These are phyloP conservation scores for Corythornis cristatus DNA, from an alignment of 2,113 vertebrate genomes.

Conservation along the genomic window DNA sequence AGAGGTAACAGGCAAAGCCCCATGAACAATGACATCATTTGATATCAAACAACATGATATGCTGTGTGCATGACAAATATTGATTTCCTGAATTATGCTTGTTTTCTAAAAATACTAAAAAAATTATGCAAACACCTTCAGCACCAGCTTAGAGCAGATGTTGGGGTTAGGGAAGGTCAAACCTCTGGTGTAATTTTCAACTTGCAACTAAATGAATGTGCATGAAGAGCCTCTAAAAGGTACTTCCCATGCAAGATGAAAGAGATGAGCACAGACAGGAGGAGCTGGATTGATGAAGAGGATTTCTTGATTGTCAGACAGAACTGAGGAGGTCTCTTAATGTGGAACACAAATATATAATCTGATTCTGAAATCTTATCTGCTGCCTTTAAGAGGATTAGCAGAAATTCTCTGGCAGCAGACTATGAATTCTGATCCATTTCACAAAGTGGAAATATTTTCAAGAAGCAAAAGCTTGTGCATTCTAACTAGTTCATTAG, in stretches of 20 bases:
- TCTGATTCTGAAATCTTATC: slow-evolving; percentile 63
- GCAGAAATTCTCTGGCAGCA: slow-evolving; percentile 13
- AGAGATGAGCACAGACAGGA: not conserved
- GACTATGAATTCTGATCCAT: slow-evolving; percentile 34
- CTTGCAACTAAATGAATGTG: not conserved
- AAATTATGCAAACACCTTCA: not conserved
- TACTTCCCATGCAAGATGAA: not conserved
- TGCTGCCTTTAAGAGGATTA: slow-evolving; percentile 50
- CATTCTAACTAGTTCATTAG: slow-evolving; percentile 20
- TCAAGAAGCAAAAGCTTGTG: not conserved
- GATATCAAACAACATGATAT: not conserved
- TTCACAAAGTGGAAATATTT: slow-evolving; percentile 1
- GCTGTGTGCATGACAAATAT: not conserved
- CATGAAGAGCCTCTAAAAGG: not conserved
- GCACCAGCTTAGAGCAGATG: not conserved
- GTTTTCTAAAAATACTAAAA: slow-evolving; percentile 14
- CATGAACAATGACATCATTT: not conserved
- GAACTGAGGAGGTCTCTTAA: not conserved
- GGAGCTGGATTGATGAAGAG: not conserved
- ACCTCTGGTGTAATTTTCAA: not conserved
- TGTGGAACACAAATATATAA: slow-evolving; percentile 51
- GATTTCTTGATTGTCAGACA: slow-evolving; percentile 44
- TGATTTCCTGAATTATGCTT: slow-evolving; percentile 1
- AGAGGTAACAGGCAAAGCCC: not conserved
- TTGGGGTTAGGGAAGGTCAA: not conserved